Conservation (phyloP, 2,888 invertebrate species). For the Epirrhoe tristata region DNA sequence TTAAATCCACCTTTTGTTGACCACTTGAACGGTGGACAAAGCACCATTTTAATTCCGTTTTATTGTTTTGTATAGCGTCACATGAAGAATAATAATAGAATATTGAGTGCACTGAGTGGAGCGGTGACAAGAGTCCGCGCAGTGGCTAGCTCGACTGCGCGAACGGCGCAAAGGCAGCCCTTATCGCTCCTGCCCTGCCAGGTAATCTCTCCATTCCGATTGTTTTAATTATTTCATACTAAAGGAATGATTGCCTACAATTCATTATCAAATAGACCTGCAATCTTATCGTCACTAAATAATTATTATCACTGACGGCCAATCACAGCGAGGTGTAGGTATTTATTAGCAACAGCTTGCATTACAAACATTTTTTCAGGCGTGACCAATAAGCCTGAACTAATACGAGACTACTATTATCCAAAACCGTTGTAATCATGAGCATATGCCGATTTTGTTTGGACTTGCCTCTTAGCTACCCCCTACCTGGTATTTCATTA, state of each 20-base stretch:
- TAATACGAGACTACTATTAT: neutral
- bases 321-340: slow-evolving; percentile 55
- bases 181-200: slow-evolving; percentile 68
- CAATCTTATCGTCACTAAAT: slow-evolving; percentile 78
- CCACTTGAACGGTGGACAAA: slow-evolving; percentile 79
- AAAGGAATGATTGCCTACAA: slow-evolving; percentile 70
- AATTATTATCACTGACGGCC: slow-evolving; percentile 67
- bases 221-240: slow-evolving; percentile 83
- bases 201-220: slow-evolving; percentile 80
- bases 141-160: slow-evolving; percentile 61
- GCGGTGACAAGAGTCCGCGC: slow-evolving; percentile 76
- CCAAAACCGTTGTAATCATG: neutral
- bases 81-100: slow-evolving; percentile 32
- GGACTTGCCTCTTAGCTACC: neutral
- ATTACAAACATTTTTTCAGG: slow-evolving; percentile 3
- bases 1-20: slow-evolving; percentile 72
- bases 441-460: neutral
- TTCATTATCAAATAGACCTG: slow-evolving; percentile 77
- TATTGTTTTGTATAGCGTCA: slow-evolving; percentile 35
- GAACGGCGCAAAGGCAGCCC: slow-evolving; percentile 64
- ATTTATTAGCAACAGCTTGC: neutral
- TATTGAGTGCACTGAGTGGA: slow-evolving; percentile 31
- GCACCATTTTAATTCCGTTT: slow-evolving; percentile 64
- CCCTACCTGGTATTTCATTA: too few relatives aligned
- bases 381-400: slow-evolving; percentile 28